A percentile compares a stretch with the other conserved stretches of the same genome.
Evolutionary conservation across 1,140 invertebrate genomes (phyloP).

Genomic region (Sycobia sp.): DNA sequence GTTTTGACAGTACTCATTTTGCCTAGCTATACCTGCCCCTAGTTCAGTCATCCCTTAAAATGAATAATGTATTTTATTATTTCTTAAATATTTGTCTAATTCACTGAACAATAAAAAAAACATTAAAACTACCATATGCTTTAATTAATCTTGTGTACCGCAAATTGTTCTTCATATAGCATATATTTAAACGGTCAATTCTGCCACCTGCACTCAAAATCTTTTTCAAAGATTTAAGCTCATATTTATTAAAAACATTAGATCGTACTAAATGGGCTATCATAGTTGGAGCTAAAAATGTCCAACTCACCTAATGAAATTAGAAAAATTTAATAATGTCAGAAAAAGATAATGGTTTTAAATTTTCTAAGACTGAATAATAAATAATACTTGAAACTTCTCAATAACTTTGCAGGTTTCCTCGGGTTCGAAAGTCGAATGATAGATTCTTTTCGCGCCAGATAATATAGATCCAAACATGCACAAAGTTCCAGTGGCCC

Average conservation of each 20-base stretch:
- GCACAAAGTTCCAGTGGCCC: slow-evolving; percentile 32
- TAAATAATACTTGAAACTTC: slow-evolving; percentile 39
- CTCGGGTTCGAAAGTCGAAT: slow-evolving; percentile 31
- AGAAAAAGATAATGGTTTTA: background rate
- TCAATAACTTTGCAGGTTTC: slow-evolving; percentile 38
- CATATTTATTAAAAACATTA: slow-evolving; percentile 3
- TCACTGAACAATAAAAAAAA: too few relatives aligned
- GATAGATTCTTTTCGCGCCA: slow-evolving; percentile 26
- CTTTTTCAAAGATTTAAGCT: slow-evolving; percentile 10
- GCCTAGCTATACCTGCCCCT: background rate
- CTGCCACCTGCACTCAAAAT: background rate
- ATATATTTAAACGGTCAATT: slow-evolving; percentile 3
- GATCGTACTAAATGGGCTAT: slow-evolving; percentile 5
- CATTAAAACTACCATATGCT: too few relatives aligned
- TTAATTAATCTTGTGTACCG: slow-evolving; percentile 16
- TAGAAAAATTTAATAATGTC: too few relatives aligned
- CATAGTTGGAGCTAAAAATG: background rate
- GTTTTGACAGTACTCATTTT: too few relatives aligned
- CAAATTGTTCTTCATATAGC: too few relatives aligned
- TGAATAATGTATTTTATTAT: background rate
- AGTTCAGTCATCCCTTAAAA: slow-evolving; percentile 28
- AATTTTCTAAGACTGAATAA: background rate
- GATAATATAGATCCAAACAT: slow-evolving; percentile 3
- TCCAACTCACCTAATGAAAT: slow-evolving; percentile 16
- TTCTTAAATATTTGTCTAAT: too few relatives aligned